A percentile compares a stretch with the other conserved stretches of the same genome.
Conservation (phyloP, 2,888 invertebrate genomes). For the Drosophila austrosaltans region DNA sequence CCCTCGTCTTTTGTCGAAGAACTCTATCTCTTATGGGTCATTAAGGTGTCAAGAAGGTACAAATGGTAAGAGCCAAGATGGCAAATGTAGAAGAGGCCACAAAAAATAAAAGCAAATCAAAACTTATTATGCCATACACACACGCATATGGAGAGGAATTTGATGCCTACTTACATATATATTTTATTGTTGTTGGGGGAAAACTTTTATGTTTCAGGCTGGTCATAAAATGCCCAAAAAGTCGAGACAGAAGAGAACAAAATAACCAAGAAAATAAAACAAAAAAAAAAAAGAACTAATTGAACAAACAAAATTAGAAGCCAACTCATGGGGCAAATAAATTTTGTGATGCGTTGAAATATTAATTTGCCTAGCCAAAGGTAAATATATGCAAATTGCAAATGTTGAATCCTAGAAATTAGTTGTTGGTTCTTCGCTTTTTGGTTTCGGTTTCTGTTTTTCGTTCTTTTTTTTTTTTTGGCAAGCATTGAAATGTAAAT, state of each 20-base stretch:
- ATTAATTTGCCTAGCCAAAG: constrained; percentile 14
- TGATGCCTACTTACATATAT: constrained; percentile 20
- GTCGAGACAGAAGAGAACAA: constrained; percentile 25
- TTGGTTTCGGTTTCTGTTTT: constrained; percentile 9
- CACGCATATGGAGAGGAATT: constrained; percentile 22
- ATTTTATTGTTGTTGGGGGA: constrained; percentile 57
- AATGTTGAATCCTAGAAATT: constrained; percentile 7
- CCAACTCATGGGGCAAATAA: constrained; percentile 58
- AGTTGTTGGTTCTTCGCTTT: constrained; percentile 7
- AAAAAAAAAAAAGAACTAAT: constrained; percentile 56
- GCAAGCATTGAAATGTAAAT: constrained; percentile 57
- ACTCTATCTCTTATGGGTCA: constrained; percentile 51
- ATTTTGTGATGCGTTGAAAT: constrained; percentile 38
- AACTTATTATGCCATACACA: constrained; percentile 74
- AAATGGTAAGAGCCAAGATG: constrained; percentile 29
- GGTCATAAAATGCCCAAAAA: constrained; percentile 56
- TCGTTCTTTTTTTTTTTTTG: constrained; percentile 4
- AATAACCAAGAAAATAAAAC: not conserved
- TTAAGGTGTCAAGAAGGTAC: constrained; percentile 72
- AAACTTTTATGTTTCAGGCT: constrained; percentile 74
- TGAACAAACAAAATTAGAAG: constrained; percentile 61
- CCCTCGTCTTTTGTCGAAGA: not conserved
- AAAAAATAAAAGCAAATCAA: constrained; percentile 76
- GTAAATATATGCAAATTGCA: constrained; percentile 14
- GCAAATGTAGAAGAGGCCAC: constrained; percentile 3